Conservation (phyloP, 2,113 vertebrate species). For the Lipotes vexillifer region DNA sequence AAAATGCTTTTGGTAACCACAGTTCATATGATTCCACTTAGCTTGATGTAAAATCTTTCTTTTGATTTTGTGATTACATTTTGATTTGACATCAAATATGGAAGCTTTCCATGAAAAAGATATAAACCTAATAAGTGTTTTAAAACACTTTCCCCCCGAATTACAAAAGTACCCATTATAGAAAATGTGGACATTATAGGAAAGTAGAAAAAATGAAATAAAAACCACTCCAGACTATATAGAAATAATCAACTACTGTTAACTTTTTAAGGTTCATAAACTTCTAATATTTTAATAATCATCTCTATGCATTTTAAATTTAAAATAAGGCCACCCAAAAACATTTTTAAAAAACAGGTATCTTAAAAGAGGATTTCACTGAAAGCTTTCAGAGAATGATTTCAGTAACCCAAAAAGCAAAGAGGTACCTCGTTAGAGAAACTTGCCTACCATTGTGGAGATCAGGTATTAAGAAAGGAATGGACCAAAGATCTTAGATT, state of each 20-base stretch:
- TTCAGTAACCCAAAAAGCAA: neutral
- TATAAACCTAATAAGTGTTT: neutral
- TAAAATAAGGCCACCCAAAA: neutral
- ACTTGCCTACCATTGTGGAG: neutral
- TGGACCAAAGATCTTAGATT: neutral
- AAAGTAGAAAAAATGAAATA: neutral
- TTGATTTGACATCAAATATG: slow-evolving; percentile 29
- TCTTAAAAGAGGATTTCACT: neutral
- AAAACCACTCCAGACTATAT: neutral
- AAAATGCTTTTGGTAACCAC: neutral
- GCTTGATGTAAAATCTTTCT: slow-evolving; percentile 40
- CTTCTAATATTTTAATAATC: slow-evolving; percentile 7
- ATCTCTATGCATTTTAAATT: neutral
- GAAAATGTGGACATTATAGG: neutral
- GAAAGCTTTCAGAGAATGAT: slow-evolving; percentile 10
- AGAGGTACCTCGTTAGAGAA: neutral
- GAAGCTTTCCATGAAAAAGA: slow-evolving; percentile 17
- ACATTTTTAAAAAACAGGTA: neutral
- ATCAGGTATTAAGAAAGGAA: neutral
- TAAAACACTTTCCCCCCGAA: neutral
- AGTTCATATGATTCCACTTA: slow-evolving; percentile 5
- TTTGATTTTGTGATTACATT: slow-evolving; percentile 39
- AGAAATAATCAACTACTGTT: neutral
- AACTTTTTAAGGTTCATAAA: neutral
- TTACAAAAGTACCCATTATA: neutral